A percentile compares a stretch with the other conserved stretches of the same genome.
These are phyloP conservation scores for Mus spretus DNA, from an alignment of 2,797 vertebrate genomes.

Conservation along the genomic window DNA sequence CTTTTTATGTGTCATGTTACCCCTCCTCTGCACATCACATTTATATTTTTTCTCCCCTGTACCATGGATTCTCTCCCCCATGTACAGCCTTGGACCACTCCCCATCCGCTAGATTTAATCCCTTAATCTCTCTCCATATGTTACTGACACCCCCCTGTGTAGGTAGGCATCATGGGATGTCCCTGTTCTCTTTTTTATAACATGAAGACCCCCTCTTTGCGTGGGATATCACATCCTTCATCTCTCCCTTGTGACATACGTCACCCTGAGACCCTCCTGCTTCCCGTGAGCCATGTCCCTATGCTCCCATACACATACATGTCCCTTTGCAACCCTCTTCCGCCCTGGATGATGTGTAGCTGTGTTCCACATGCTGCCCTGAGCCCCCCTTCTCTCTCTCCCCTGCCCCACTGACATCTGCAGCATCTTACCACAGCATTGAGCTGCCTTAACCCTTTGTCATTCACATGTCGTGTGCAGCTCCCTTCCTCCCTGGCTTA, in stretches of 20 bases:
- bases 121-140: accelerated
- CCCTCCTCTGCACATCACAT: neutral
- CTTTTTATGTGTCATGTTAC: no score
- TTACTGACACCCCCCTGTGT: accelerated
- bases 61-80: neutral
- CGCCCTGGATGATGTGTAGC: neutral
- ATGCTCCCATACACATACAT: neutral
- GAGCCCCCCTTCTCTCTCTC: accelerated
- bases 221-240: no score
- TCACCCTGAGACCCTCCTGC: no score
- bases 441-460: neutral
- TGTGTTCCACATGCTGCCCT: neutral
- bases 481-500: neutral
- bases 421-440: no score
- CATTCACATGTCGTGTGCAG: accelerated
- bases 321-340: neutral
- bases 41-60: neutral
- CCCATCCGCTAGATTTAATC: no score
- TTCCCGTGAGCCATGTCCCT: neutral
- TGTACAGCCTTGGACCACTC: accelerated
- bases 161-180: accelerated
- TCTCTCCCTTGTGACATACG: neutral
- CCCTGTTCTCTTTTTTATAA: no score
- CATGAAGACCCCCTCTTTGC: neutral
- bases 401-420: accelerated